Base-by-base conservation (phyloP, 1,140 invertebrate genomes). In the Hylyphantes graminicola region DNA sequence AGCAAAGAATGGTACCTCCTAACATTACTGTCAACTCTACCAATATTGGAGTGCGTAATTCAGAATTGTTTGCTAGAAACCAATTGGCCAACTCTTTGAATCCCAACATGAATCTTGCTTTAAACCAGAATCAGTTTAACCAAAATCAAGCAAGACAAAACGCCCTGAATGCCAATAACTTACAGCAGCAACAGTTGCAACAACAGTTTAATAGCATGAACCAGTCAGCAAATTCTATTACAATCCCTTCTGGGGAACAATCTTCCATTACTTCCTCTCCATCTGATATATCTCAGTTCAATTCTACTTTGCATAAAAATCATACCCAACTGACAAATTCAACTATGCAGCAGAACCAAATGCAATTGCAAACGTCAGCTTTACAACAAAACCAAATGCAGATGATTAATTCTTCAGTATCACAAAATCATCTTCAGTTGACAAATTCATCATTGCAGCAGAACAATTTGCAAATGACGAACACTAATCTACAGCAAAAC, bases 101-200 rank as follows among this genome's bases (percentile, higher is more conserved):
- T 72, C 35, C 74, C 12, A 73, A 68, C 55, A 11, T 85, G 9
- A 78, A 78, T 75, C 50, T 75, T 21, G 55, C 75, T 63, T 35
- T 85, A 17, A 85, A 80, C 48, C 85, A 85, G 53, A 73, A 57
- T 79, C 76, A 73, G 10, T 85, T 85, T 21, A 80, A 70, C 53
- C 84, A 85, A 3, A 17, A 53, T 53, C 51, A 65, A 53, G 17
- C 53, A 13, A 81, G 76, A 53, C 57, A 59, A 76, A 87, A 35
- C 54, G 85, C 53, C 63, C 72, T 86, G 54, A 55, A 63, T 59
- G 55, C 74, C 19, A 57, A 61, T 53, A 63, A 35, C 54, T 73
- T 76, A 35, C 77, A 80, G 17, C 77, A 80, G 15, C 77, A 80
- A 2, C 77, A 70, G 19, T 57, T 55, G 15, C 73, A 75, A 61